These are phyloP conservation scores for Geodia barretti DNA, from an alignment of 37 sponge, comb jelly and placozoan species.

Conservation along the genomic window DNA sequence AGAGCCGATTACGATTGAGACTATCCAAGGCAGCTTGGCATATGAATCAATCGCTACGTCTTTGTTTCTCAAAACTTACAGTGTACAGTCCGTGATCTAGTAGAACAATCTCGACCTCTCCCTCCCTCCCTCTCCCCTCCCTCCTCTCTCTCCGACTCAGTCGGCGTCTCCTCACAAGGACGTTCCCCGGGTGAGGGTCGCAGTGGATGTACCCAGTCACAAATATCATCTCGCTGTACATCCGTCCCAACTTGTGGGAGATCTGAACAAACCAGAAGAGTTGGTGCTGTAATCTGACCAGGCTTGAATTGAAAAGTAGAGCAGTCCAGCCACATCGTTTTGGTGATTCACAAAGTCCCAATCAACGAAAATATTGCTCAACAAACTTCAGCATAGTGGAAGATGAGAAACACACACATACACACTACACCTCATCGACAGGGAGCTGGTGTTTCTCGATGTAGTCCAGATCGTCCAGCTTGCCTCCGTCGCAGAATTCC, in stretches of 20 bases:
- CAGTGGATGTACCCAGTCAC: slow-evolving; percentile 89
- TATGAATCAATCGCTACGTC: no score
- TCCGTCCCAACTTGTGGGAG: slow-evolving; percentile 60
- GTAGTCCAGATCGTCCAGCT: slow-evolving; percentile 79
- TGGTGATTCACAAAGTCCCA: neutral
- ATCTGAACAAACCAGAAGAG: slow-evolving; percentile 17
- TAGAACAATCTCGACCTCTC: slow-evolving; percentile 66
- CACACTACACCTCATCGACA: slow-evolving; percentile 51
- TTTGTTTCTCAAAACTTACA: slow-evolving; percentile 44
- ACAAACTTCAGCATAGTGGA: neutral
- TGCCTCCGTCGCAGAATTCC: slow-evolving; percentile 87
- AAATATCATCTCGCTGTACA: slow-evolving; percentile 97
- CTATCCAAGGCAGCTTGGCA: neutral
- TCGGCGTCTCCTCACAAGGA: slow-evolving; percentile 62
- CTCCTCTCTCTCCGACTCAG: no score
- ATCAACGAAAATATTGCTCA: neutral
- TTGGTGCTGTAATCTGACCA: no score
- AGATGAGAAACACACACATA: neutral
- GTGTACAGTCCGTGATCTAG: slow-evolving; percentile 94
- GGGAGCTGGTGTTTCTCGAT: slow-evolving; percentile 48
- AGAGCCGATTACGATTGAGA: neutral
- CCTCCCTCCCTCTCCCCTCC: slow-evolving; percentile 10
- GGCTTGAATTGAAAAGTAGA: no score
- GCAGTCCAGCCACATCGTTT: no score
- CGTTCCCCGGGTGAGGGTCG: slow-evolving; percentile 98